Percentiles rank a stretch among this genome's conserved stretches.
Evolutionary conservation across 2,888 invertebrate genomes (phyloP).

Genomic region (Ariolimax columbianus): DNA sequence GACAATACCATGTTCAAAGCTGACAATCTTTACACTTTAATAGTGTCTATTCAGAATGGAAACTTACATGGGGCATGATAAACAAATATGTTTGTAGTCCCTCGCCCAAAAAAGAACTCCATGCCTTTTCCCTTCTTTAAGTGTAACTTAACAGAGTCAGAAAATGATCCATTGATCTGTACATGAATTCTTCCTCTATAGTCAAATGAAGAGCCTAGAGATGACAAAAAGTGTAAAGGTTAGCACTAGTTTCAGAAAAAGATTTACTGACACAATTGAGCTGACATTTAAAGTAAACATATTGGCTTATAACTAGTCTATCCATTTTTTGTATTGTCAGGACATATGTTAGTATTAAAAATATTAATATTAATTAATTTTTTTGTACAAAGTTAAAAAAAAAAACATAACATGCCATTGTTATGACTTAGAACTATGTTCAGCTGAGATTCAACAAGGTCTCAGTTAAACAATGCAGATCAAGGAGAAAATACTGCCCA

Average conservation of each 20-base stretch:
- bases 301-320: background rate
- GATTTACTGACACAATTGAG: background rate
- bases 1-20: background rate
- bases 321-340: background rate
- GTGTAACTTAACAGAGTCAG: slow-evolving; percentile 37
- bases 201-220: slow-evolving; percentile 43
- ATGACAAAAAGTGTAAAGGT: background rate
- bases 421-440: no score
- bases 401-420: no score
- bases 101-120: slow-evolving; percentile 40
- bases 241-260: background rate
- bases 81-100: slow-evolving; percentile 48
- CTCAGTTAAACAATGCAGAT: no score
- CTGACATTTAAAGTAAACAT: background rate
- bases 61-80: slow-evolving; percentile 49
- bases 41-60: background rate
- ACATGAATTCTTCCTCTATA: slow-evolving; percentile 36
- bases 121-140: slow-evolving; percentile 47
- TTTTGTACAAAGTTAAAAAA: no score
- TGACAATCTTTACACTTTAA: background rate
- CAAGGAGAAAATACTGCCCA: no score
- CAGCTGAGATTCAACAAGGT: no score
- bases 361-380: no score
- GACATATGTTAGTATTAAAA: background rate
- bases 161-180: slow-evolving; percentile 38